Evolutionary conservation across 2,888 invertebrate genomes (phyloP).

Genomic region (Andrena flavipes): DNA sequence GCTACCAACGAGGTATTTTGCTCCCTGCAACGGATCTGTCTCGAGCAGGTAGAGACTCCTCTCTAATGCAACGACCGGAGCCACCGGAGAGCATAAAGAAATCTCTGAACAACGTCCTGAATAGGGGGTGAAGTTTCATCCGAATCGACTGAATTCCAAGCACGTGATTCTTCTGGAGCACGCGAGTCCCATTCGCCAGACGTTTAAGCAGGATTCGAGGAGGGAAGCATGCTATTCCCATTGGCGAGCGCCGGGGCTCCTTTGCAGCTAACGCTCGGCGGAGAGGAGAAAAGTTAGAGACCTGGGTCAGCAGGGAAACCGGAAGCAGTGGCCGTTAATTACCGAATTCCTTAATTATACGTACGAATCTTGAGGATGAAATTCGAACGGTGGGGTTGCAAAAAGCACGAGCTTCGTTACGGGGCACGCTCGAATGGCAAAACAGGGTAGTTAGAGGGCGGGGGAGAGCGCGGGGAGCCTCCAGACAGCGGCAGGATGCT

Average conservation of each 20-base stretch:
- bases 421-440: conserved; percentile 22
- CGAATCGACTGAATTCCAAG: conserved; percentile 18
- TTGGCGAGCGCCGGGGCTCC: too few relatives aligned
- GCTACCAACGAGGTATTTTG: conserved; percentile 4
- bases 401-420: conserved; percentile 54
- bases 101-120: background rate
- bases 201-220: conserved; percentile 9
- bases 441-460: conserved; percentile 48
- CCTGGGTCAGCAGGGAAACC: background rate
- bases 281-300: background rate
- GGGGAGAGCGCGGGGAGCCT: background rate
- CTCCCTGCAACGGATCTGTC: conserved; percentile 2
- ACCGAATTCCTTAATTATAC: conserved; percentile 45
- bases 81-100: background rate
- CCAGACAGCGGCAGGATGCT: conserved; percentile 19
- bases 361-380: conserved; percentile 34
- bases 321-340: conserved; percentile 21
- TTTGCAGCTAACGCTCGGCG: too few relatives aligned
- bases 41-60: background rate
- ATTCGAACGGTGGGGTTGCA: conserved; percentile 15
- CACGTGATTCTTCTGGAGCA: conserved; percentile 15
- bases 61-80: background rate
- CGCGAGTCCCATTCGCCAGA: conserved; percentile 2
- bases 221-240: background rate
- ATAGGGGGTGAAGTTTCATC: conserved; percentile 7